Evolutionary conservation across 1,140 invertebrate genomes (phyloP), one percentile per base, ranked within the genome.

Genomic region (Drosophila leontia): DNA sequence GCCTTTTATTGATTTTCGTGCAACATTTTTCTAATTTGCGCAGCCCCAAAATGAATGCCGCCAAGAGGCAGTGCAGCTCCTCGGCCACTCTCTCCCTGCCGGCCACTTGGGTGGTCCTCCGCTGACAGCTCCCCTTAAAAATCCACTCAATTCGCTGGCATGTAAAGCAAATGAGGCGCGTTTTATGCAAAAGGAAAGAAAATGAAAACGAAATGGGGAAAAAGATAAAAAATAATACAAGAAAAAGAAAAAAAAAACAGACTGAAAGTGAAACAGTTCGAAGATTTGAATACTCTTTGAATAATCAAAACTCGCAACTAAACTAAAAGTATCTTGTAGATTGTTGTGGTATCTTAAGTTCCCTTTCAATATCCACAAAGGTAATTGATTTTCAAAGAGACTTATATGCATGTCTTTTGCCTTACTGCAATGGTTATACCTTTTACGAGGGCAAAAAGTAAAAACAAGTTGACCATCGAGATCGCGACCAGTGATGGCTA

Each of bases 121-220:
- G 11, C 51, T 26, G 67, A n/a, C 58, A 44, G 72, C 59, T 85
- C 76, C 65, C 32, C 29, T 78, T 67, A 78, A 85, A 90, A 85
- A 74, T 75, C 51, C 81, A 87, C 80, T 80, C 80, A 64, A 83
- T 56, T 75, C 70, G 56, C 71, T 74, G 77, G 85, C 85, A 87
- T 87, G 84, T 87, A 88, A 88, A 84, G 85, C 81, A 88, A 88
- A 88, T 88, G 85, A 90, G 85, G 74, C 64, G 86, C 78, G 60
- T 76, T 84, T 88, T 88, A 88, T 88, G 85, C 85, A 88, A 88
- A 88, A 80, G 74, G 29, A 63, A 71, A 72, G 56, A 75, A 64
- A 71, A 70, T 47, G 47, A 68, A 76, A 63, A 60, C 47, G 45
- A 42, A 45, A 45, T 29, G 34, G 42, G 67, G 53, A 50, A 42